Base-by-base conservation (phyloP, 2,888 invertebrate genomes). In the Macropis europaea region DNA sequence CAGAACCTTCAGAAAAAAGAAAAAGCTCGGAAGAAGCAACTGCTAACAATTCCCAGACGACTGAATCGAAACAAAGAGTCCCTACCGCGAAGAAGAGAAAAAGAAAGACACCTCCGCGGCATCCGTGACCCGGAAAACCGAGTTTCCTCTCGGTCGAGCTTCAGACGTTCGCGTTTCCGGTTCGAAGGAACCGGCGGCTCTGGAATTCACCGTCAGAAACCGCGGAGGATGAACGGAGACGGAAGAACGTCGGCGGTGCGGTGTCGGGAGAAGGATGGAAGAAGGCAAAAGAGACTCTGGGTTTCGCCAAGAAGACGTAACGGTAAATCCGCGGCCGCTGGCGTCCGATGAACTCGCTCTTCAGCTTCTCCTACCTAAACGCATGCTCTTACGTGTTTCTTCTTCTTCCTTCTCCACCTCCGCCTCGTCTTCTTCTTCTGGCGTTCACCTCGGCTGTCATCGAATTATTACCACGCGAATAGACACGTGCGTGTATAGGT, bases 311-410 rank as follows among this genome's bases (percentile, higher is more conserved):
- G 89, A 89, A 89, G 87, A 87, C 77, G 79, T 89, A 90, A 90
- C 90, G 90, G 90, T 90, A 90, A 86, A 88, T 86, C 88, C 85
- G 89, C 90, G 90, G 90, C 90, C 90, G 90, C 86, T 83, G 87
- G 89, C 89, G 90, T 90, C 90, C 90, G 90, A 90, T 90, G 90
- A 90, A 89, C 90, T 88, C 89, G 86, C 88, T 86, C 89, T n/a
- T 86, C 84, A 85, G 83, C 84, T 79, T 76, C 81, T 72, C 73
- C 50, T 60, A 70, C 62, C 52, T 59, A 43, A 68, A 68, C 76
- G 61, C 68, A 63, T 66, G 72, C 70, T 66, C 66, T 24, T 30
- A 13, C 52, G 48, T 67, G 45, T 56, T 22, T 50, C 32, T 11
- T 53, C 36, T 70, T 47, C 38, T 15, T 42, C 43, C 36, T 45